A percentile compares a stretch with the other conserved stretches of the same genome.
Evolutionary conservation across 2,888 invertebrate species (phyloP).

Genomic region (Conomelus anceps): DNA sequence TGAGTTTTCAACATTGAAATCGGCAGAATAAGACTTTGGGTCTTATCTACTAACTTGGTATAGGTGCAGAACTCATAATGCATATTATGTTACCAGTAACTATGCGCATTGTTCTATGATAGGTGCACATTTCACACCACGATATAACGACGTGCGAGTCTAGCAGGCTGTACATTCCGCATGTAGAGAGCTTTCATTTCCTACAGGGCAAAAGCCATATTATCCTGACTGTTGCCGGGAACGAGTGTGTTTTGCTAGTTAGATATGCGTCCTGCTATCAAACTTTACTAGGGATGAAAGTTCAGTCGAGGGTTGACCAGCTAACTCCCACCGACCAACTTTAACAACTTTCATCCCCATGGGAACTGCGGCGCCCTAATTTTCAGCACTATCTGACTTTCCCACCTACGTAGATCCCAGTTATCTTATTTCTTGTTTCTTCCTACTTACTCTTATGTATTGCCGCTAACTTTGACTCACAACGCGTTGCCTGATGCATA

Average conservation of each 20-base stretch:
- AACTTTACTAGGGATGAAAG: neutral
- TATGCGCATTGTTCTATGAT: neutral
- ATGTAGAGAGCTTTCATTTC: neutral
- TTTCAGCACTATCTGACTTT: neutral
- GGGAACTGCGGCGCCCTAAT: neutral
- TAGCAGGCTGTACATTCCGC: neutral
- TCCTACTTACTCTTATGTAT: neutral
- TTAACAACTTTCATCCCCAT: neutral
- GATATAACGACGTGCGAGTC: neutral
- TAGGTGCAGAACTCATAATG: neutral
- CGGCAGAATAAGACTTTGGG: no score
- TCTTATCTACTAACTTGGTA: neutral
- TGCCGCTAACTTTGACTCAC: neutral
- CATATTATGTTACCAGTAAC: neutral
- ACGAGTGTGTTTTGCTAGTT: neutral
- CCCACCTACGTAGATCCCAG: neutral
- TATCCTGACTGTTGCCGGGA: neutral
- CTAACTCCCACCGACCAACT: neutral
- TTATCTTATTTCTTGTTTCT: neutral
- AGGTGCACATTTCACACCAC: no score
- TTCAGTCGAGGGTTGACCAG: constrained; percentile 1
- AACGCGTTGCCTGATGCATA: neutral
- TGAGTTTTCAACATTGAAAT: neutral
- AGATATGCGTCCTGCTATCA: constrained; percentile 2
- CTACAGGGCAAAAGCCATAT: neutral